phyloP scores from a whole-genome alignment of 2,797 vertebrate genomes.

The Miichthys miiuy region DNA sequence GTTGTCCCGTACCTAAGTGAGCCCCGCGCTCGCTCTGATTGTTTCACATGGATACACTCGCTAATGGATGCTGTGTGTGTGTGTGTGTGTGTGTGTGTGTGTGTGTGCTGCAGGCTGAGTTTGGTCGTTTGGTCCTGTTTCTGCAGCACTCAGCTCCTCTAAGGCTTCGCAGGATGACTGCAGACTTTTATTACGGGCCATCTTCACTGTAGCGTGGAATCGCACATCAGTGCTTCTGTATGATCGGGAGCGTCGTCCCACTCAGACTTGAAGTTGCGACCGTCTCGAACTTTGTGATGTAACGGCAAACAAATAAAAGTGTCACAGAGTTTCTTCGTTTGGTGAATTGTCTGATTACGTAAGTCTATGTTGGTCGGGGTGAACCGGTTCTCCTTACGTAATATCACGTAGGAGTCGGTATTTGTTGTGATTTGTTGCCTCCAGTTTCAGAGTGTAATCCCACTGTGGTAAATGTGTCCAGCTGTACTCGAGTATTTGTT shows the following conservation, averaged over 20 bases:
- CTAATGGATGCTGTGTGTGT: constrained; percentile 51
- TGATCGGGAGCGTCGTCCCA: constrained; percentile 14
- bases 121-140: constrained; percentile 22
- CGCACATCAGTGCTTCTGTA: constrained; percentile 26
- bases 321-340: background rate
- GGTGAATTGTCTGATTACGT: background rate
- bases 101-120: constrained; percentile 32
- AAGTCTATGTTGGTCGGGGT: too few species aligned
- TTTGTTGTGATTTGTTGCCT: too few species aligned
- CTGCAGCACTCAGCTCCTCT: constrained; percentile 46
- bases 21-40: constrained; percentile 3
- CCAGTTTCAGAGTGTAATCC: too few species aligned
- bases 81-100: constrained; percentile 17
- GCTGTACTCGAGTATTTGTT: too few species aligned
- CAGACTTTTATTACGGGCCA: constrained; percentile 44
- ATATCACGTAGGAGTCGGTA: too few species aligned
- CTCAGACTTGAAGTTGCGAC: constrained; percentile 2
- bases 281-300: constrained; percentile 10
- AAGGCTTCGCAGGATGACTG: constrained; percentile 58
- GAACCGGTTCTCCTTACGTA: too few species aligned
- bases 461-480: too few species aligned
- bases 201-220: constrained; percentile 23
- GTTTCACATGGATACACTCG: constrained; percentile 49
- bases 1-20: constrained; percentile 25
- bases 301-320: background rate